These are phyloP conservation scores for Centroberyx gerrardi DNA, from an alignment of 2,797 vertebrate genomes.

Conservation along the genomic window DNA sequence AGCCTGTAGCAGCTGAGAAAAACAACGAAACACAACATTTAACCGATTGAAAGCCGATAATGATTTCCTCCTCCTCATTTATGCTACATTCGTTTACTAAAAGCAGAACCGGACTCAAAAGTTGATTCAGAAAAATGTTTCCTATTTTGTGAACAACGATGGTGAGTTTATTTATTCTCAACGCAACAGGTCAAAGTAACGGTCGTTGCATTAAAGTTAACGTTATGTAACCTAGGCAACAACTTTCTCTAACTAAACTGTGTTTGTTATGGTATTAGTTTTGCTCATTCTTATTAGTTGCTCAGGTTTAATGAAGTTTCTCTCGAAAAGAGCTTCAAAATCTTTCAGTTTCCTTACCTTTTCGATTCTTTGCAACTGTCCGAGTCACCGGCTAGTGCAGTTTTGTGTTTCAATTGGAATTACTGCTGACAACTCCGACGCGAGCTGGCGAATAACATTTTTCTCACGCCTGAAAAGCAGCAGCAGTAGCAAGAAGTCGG, in stretches of 20 bases:
- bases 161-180: not conserved
- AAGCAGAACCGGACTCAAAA: constrained; percentile 20
- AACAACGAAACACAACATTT: not conserved
- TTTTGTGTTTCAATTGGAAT: not conserved
- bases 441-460: constrained; percentile 57
- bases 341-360: constrained; percentile 40
- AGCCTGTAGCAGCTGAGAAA: not conserved
- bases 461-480: constrained; percentile 47
- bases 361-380: not conserved
- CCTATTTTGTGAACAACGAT: not conserved
- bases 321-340: not conserved
- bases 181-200: not conserved
- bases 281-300: not conserved
- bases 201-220: not conserved
- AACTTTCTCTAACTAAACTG: not conserved
- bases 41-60: not conserved
- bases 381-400: not conserved
- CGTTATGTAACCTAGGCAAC: constrained; percentile 27
- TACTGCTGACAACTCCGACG: constrained; percentile 24
- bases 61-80: constrained; percentile 9
- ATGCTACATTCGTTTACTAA: not conserved
- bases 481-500: not conserved
- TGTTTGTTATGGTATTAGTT: not conserved
- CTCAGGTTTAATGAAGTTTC: constrained; percentile 23
- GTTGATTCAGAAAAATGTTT: not conserved